Evolutionary conservation across 2,888 invertebrate genomes (phyloP).

Genomic region (Callyntrura guangdongensis): DNA sequence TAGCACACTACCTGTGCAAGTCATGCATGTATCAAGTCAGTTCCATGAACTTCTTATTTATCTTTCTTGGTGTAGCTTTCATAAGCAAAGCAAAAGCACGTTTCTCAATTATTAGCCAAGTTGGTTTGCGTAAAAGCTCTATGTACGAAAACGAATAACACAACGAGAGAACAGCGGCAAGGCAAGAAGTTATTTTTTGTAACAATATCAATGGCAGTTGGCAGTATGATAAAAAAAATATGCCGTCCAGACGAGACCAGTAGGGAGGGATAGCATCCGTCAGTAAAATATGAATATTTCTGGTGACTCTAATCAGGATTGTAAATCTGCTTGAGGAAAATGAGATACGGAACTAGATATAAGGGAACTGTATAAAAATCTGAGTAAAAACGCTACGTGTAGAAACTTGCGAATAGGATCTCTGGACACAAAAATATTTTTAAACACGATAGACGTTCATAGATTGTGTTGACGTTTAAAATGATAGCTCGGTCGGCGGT

Average conservation of each 20-base stretch:
- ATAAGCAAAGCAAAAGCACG: conserved; percentile 10
- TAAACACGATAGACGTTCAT: too few species aligned
- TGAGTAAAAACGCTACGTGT: too few species aligned
- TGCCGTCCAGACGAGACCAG: conserved; percentile 20
- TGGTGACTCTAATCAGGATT: conserved; percentile 65
- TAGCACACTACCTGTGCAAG: not conserved
- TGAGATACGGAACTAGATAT: conserved; percentile 61
- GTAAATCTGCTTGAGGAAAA: conserved; percentile 72
- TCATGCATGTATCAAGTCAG: conserved; percentile 43
- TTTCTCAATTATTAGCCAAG: conserved; percentile 7
- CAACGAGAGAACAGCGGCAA: not conserved
- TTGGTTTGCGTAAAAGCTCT: too few species aligned
- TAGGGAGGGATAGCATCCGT: not conserved
- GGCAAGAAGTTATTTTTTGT: not conserved
- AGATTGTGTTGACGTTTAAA: too few species aligned
- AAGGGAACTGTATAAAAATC: conserved; percentile 29
- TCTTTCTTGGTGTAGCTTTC: conserved; percentile 27
- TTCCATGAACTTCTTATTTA: conserved; percentile 68
- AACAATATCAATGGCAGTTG: not conserved
- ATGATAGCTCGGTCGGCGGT: too few species aligned
- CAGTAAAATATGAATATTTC: conserved; percentile 65
- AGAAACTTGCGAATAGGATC: too few species aligned
- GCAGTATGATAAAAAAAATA: not conserved
- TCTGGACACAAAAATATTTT: too few species aligned
- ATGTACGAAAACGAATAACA: not conserved